Evolutionary conservation across 2,888 invertebrate genomes (phyloP).

Genomic region (Diarsia dahlii): DNA sequence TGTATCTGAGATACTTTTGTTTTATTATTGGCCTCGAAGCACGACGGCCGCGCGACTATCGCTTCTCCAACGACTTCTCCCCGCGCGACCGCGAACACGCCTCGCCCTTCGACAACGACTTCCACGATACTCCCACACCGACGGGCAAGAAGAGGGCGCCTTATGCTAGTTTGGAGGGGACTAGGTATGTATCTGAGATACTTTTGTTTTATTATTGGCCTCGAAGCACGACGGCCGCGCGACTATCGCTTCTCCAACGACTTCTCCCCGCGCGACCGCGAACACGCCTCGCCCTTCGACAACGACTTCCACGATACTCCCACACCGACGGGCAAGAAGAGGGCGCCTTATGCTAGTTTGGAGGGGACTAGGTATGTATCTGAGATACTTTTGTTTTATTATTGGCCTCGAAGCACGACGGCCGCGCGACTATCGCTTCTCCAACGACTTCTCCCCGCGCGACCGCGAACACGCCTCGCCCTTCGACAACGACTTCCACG

Average conservation of each 20-base stretch:
- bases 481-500: slow-evolving; percentile 92
- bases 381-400: no score
- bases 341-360: slow-evolving; percentile 81
- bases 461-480: slow-evolving; percentile 89
- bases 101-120: slow-evolving; percentile 92
- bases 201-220: no score
- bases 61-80: slow-evolving; percentile 92
- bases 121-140: slow-evolving; percentile 86
- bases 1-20: background rate
- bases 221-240: slow-evolving; percentile 76
- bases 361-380: slow-evolving; percentile 82
- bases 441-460: slow-evolving; percentile 92
- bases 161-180: slow-evolving; percentile 84
- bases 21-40: slow-evolving; percentile 61
- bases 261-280: slow-evolving; percentile 90
- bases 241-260: slow-evolving; percentile 91
- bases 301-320: slow-evolving; percentile 90
- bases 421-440: slow-evolving; percentile 87
- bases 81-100: slow-evolving; percentile 87
- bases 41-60: slow-evolving; percentile 78
- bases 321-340: slow-evolving; percentile 78
- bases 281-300: slow-evolving; percentile 91
- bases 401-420: slow-evolving; percentile 70
- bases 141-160: slow-evolving; percentile 81
- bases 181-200: slow-evolving; percentile 72